Conservation (phyloP, 2,797 vertebrate genomes). For the Spinus olivaceus region DNA sequence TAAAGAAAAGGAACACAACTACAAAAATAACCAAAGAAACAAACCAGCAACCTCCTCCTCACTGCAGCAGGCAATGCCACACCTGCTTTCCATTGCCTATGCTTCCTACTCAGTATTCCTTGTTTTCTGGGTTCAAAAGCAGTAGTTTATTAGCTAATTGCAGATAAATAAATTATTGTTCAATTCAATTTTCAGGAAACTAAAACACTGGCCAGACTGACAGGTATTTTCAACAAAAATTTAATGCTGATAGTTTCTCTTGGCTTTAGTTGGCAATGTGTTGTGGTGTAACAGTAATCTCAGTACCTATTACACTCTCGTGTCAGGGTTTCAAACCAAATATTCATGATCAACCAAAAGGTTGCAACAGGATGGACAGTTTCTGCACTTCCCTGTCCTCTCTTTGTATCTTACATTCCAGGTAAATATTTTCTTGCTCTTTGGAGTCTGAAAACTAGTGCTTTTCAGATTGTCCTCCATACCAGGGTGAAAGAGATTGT, state of each 20-base stretch:
- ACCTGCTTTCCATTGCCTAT: not conserved
- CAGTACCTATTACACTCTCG: not conserved
- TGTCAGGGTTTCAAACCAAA: not conserved
- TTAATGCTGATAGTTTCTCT: not conserved
- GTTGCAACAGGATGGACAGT: not conserved
- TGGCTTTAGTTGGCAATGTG: not conserved
- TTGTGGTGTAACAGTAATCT: not conserved
- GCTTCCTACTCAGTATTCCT: not conserved
- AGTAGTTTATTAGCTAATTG: not conserved
- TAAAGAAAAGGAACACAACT: not conserved
- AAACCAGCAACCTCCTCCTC: not conserved
- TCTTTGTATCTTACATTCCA: not conserved
- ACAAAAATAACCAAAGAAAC: not conserved
- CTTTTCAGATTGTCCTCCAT: not conserved
- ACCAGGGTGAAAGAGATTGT: fast-evolving
- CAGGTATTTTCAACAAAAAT: not conserved
- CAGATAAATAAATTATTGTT: not conserved
- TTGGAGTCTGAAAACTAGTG: not conserved
- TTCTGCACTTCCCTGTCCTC: not conserved
- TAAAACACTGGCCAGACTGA: not conserved
- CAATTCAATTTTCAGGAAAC: not conserved
- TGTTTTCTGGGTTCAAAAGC: not conserved
- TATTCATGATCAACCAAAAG: not conserved
- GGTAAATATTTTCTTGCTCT: not conserved
- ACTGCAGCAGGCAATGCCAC: fast-evolving